Conservation (phyloP, 2,797 vertebrate species). For the Taeniopygia guttata region DNA sequence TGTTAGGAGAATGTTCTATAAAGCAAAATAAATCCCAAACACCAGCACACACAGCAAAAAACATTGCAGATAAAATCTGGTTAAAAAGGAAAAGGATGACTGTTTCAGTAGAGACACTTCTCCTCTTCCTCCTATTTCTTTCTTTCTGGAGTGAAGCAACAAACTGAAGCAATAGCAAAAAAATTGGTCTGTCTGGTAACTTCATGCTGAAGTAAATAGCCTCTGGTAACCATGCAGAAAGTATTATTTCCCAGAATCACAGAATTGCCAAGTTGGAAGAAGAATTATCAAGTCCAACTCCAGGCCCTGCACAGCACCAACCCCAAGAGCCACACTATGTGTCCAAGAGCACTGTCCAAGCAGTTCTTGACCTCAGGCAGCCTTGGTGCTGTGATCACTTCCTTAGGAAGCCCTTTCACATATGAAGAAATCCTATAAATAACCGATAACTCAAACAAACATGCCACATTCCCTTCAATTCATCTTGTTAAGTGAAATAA, state of each 20-base stretch:
- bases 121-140: not conserved
- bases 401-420: not conserved
- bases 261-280: not conserved
- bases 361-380: not conserved
- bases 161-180: not conserved
- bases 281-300: rapidly evolving
- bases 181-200: not conserved
- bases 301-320: not conserved
- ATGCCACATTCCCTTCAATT: not conserved
- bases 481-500: constrained; percentile 13
- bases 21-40: not conserved
- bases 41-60: not conserved
- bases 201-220: not conserved
- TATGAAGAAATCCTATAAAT: not conserved
- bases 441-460: not conserved
- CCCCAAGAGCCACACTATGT: not conserved
- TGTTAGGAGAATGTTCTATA: not conserved
- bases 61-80: not conserved
- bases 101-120: not conserved
- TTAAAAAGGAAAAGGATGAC: not conserved
- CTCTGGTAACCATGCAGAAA: not conserved
- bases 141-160: not conserved
- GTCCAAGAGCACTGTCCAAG: not conserved
- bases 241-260: not conserved
- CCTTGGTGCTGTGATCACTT: not conserved